phyloP scores from a whole-genome alignment of 1,140 invertebrate species.

The Bombus vancouverensis region DNA sequence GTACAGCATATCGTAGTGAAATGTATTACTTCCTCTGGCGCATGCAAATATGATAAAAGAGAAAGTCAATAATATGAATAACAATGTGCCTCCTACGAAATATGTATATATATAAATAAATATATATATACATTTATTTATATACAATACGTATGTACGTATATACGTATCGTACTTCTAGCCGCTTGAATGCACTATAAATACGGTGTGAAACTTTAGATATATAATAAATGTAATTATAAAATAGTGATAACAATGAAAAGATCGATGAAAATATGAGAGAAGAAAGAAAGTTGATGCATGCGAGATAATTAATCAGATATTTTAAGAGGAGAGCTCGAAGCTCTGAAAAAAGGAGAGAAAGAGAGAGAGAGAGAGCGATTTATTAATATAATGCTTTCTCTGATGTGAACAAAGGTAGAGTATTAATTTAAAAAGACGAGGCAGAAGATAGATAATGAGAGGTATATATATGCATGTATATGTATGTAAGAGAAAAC shows the following conservation, averaged over 20 bases:
- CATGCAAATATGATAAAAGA: conserved; percentile 49
- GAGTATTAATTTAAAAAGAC: conserved; percentile 5
- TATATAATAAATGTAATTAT: conserved; percentile 15
- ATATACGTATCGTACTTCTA: conserved; percentile 22
- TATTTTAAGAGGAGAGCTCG: not conserved
- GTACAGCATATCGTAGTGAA: conserved; percentile 20
- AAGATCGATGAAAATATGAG: conserved; percentile 11
- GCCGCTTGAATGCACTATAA: conserved; percentile 35
- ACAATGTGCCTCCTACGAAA: conserved; percentile 48
- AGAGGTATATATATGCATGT: not conserved
- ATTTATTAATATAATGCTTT: conserved; percentile 9
- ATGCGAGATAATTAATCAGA: conserved; percentile 34
- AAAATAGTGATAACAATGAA: conserved; percentile 20
- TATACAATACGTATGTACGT: not conserved
- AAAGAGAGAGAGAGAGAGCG: not conserved
- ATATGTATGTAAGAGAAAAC: not conserved
- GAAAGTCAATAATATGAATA: conserved; percentile 44
- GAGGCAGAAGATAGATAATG: not conserved
- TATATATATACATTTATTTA: not conserved
- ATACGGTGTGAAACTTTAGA: conserved; percentile 24
- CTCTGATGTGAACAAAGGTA: not conserved
- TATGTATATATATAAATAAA: not conserved
- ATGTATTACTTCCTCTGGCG: conserved; percentile 16
- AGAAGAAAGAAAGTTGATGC: conserved; percentile 12
- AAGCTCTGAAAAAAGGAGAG: not conserved